phyloP scores from a whole-genome alignment of 2,888 invertebrate genomes.

The Auanema freiburgensis region DNA sequence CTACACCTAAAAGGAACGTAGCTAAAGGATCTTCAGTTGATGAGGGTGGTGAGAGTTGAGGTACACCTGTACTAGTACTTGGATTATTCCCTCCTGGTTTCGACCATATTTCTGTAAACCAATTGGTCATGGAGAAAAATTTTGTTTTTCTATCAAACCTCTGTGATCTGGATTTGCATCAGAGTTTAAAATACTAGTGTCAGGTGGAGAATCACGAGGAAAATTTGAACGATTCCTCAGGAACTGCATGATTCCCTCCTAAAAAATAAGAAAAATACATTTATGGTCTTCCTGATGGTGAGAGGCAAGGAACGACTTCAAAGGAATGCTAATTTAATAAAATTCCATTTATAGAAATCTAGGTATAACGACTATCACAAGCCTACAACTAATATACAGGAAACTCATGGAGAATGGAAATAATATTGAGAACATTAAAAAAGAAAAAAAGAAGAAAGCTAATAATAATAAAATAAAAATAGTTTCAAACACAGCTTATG shows the following conservation, averaged over 20 bases:
- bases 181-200: not conserved
- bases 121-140: too few species aligned
- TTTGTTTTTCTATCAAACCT: not conserved
- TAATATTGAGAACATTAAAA: too few species aligned
- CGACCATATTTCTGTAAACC: not conserved
- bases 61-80: not conserved
- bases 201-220: not conserved
- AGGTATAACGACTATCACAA: too few species aligned
- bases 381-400: too few species aligned
- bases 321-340: too few species aligned
- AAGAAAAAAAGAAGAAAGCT: too few species aligned
- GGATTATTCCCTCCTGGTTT: not conserved
- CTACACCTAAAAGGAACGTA: slow-evolving; percentile 39
- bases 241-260: slow-evolving; percentile 1
- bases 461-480: too few species aligned
- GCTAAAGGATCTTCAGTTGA: slow-evolving; percentile 43
- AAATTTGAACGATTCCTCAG: slow-evolving; percentile 3
- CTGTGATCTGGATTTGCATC: not conserved
- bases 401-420: too few species aligned
- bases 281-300: too few species aligned
- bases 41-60: slow-evolving; percentile 12
- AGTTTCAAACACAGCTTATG: too few species aligned
- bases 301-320: too few species aligned
- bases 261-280: not conserved
- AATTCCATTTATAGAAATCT: too few species aligned